Conservation (phyloP, 1,140 invertebrate genomes). For the Rhagoletis zephyria region DNA sequence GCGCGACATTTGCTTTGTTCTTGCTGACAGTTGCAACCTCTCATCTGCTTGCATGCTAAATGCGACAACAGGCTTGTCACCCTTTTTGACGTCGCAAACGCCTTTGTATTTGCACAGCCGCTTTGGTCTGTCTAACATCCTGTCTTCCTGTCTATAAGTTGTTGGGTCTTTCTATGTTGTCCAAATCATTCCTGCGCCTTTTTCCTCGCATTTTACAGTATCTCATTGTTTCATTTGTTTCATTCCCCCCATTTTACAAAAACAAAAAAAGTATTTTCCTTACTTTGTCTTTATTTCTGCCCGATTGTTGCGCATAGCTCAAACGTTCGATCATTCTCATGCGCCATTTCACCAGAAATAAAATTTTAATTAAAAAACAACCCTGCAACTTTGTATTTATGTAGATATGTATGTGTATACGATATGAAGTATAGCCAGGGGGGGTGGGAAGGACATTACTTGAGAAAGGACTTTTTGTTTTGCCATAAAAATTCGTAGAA, state of each 20-base stretch:
- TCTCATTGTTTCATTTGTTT: neutral
- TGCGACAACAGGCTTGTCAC: constrained; percentile 7
- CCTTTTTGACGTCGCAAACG: neutral
- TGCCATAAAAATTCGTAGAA: constrained; percentile 11
- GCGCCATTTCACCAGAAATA: neutral
- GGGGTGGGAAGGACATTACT: neutral
- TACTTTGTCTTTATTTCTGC: neutral
- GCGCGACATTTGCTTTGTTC: neutral
- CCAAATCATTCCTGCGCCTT: neutral
- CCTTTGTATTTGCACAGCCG: neutral
- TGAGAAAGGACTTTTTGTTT: neutral
- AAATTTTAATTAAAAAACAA: constrained; percentile 38
- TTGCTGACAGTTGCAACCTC: neutral
- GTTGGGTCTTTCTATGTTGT: constrained; percentile 23
- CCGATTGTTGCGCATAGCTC: neutral
- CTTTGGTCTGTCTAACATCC: neutral
- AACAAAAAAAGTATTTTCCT: neutral
- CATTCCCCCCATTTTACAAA: neutral
- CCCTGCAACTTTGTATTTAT: neutral
- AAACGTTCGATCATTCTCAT: constrained; percentile 6
- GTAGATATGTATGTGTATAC: neutral
- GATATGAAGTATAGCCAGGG: neutral
- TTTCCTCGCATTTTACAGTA: neutral
- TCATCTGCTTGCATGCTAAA: neutral
- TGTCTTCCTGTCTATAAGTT: neutral